These are phyloP conservation scores for Schizaphis graminum DNA, from an alignment of 2,888 invertebrate genomes.

Conservation along the genomic window DNA sequence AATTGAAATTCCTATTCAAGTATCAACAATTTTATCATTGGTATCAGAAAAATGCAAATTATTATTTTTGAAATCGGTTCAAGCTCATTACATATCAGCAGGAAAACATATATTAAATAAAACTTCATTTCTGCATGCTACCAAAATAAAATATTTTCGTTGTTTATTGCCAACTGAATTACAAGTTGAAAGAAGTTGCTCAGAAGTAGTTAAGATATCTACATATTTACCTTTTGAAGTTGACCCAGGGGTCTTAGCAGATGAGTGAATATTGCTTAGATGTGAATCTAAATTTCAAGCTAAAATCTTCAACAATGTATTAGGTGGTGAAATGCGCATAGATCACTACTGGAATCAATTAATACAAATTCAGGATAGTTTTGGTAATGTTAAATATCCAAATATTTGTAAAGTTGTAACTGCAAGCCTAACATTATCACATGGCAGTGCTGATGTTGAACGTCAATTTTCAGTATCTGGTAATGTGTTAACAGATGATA, in stretches of 20 bases:
- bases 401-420: not conserved
- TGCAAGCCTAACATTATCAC: not conserved
- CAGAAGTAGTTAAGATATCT: not conserved
- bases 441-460: slow-evolving; percentile 3
- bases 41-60: not conserved
- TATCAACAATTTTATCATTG: not conserved
- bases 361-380: not conserved
- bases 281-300: not conserved
- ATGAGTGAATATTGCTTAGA: slow-evolving; percentile 3
- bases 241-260: not conserved
- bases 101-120: not conserved
- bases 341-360: slow-evolving; percentile 5
- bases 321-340: not conserved
- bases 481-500: not conserved
- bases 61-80: not conserved
- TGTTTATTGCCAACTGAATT: not conserved
- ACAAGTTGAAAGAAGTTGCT: not conserved
- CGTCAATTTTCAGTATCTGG: slow-evolving; percentile 10
- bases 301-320: not conserved
- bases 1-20: not conserved
- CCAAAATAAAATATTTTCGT: slow-evolving; percentile 2
- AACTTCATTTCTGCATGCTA: not conserved
- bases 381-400: not conserved
- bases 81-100: not conserved
- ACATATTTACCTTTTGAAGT: not conserved